Base-by-base conservation (phyloP, 37 sponge, comb jelly and placozoan species). In the Theonella swinhoei region DNA sequence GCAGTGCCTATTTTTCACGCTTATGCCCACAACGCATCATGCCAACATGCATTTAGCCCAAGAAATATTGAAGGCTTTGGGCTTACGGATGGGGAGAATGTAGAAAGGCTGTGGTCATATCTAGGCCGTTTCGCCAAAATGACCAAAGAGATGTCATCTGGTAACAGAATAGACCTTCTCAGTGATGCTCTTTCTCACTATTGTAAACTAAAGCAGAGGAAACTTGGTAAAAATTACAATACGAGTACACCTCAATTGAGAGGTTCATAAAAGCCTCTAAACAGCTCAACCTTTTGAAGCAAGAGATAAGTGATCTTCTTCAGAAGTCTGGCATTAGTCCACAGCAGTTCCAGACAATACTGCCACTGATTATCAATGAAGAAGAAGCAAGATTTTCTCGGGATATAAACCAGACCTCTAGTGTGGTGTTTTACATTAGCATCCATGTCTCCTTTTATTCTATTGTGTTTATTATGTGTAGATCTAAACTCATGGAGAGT, bases 21-120 rank as follows among this genome's bases (percentile, higher is more conserved):
- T 72, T 72, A 72, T 72, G 74, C 74, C 5, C 74, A 72, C 42
- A 72, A 40, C n/a, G 14, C 74, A 72, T 26, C 14, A 19, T 72
- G 74, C 74, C 74, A 72, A 72, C 17, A 36, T 26, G 14, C 22
- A 8, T 72, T 35, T 26, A 40, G 42, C 34, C 74, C 74, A 7
- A 17, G 74, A 26, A 19, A 72, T 72, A 72, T 20, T 9, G 25
- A 25, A 25, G 39, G 74, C 39, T 72, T 72, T 72, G 74, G 74
- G 34, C 25, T 72, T 20, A 40, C 39, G 26, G 74, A 72, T 72
- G 74, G 74, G 14, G 74, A 72, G 34, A 72, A 72, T 39, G 9
- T 72, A 40, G 74, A 72, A 32, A 72, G 74, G n/a, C 42, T 72
- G 42, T 72, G 74, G 74, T 72, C 74, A 4, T 72, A 25, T 72